A percentile compares a stretch with the other conserved stretches of the same genome.
These are phyloP conservation scores for Caenorhabditis wallacei DNA, from an alignment of 2,888 invertebrate species.

Conservation along the genomic window DNA sequence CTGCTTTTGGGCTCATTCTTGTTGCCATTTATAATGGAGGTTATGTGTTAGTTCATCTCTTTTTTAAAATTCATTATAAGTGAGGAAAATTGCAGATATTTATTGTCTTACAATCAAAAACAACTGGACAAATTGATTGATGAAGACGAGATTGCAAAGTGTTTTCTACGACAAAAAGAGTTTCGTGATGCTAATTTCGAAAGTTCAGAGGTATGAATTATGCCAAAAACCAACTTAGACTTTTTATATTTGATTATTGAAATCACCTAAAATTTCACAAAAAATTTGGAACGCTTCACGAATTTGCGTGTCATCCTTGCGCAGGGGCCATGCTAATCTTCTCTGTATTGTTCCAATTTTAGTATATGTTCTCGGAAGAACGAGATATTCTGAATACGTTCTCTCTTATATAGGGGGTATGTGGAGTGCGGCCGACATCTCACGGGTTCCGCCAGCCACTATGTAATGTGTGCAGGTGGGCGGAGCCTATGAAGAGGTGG, in stretches of 20 bases:
- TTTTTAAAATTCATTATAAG: background rate
- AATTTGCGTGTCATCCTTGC: conserved; percentile 95
- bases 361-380: conserved; percentile 55
- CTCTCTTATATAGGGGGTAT: background rate
- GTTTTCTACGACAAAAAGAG: conserved; percentile 78
- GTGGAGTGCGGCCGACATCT: background rate
- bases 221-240: background rate
- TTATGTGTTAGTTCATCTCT: conserved; percentile 71
- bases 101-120: conserved; percentile 69
- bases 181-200: conserved; percentile 68
- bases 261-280: background rate
- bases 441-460: background rate
- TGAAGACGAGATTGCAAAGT: conserved; percentile 79
- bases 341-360: conserved; percentile 95
- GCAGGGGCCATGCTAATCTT: conserved; percentile 95
- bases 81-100: conserved; percentile 61
- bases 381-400: background rate
- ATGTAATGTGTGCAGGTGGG: background rate
- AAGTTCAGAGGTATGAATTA: conserved; percentile 63
- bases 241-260: too few relatives aligned
- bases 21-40: conserved; percentile 77
- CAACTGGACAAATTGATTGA: conserved; percentile 74
- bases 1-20: conserved; percentile 68
- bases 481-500: background rate
- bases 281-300: conserved; percentile 86